Percentiles rank a stretch among this genome's conserved stretches.
Evolutionary conservation across 1,140 invertebrate genomes (phyloP).

Genomic region (Sweltsa coloradensis): DNA sequence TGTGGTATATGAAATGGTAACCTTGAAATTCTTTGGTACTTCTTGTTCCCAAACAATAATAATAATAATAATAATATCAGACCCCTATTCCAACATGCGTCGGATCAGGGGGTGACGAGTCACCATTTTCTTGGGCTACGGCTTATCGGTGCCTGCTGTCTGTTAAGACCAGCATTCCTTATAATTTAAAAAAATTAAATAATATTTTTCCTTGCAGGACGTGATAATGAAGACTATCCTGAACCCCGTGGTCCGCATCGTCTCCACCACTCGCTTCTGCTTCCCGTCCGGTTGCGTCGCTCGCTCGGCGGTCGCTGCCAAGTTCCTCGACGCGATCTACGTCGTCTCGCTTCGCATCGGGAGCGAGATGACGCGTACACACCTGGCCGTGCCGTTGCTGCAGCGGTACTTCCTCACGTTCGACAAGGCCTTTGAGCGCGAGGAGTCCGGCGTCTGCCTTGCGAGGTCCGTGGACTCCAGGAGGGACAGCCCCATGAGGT

Average conservation of each 20-base stretch:
- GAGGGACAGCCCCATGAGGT: conserved; percentile 19
- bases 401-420: conserved; percentile 78
- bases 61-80: too few relatives aligned
- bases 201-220: conserved; percentile 38
- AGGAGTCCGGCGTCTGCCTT: conserved; percentile 1
- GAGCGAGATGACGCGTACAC: conserved; percentile 67
- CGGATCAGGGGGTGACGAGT: too few relatives aligned
- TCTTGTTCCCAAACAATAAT: too few relatives aligned
- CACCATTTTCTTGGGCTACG: too few relatives aligned
- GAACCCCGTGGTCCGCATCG: conserved; percentile 56
- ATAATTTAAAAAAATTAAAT: conserved; percentile 3
- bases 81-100: too few relatives aligned
- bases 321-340: conserved; percentile 69
- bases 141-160: too few relatives aligned
- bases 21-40: too few relatives aligned
- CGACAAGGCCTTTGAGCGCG: conserved; percentile 55
- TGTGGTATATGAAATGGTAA: too few relatives aligned
- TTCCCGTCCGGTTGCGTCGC: conserved; percentile 68
- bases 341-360: conserved; percentile 68
- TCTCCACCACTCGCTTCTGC: conserved; percentile 55
- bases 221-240: conserved; percentile 63
- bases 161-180: too few relatives aligned
- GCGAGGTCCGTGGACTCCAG: conserved; percentile 21
- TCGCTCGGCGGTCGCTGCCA: conserved; percentile 59
- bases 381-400: conserved; percentile 55